Evolutionary conservation across 2,113 vertebrate species (phyloP).

Genomic region (Montifringilla adamsi): DNA sequence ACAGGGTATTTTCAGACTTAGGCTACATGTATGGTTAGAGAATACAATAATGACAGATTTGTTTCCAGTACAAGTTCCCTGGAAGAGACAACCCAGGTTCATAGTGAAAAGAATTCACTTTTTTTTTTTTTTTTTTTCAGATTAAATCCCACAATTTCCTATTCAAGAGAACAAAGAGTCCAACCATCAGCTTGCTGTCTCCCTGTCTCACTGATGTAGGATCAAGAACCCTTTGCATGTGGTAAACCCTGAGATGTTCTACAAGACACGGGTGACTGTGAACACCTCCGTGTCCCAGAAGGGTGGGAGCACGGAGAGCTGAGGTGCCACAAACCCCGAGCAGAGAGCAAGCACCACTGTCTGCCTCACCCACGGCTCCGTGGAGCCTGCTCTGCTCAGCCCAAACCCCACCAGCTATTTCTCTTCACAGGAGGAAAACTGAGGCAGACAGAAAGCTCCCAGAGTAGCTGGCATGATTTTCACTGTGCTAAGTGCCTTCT

Average conservation of each 20-base stretch:
- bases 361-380: background rate
- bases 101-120: background rate
- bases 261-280: background rate
- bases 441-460: background rate
- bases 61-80: background rate
- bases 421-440: background rate
- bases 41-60: background rate
- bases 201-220: background rate
- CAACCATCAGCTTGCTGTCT: background rate
- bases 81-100: background rate
- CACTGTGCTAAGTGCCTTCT: background rate
- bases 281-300: background rate
- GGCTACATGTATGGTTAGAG: background rate
- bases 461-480: background rate
- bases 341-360: background rate
- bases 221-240: accelerated
- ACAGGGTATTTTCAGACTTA: background rate
- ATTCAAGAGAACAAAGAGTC: background rate
- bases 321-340: background rate
- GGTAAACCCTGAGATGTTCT: background rate
- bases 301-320: background rate
- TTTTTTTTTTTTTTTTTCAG: background rate
- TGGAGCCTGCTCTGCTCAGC: background rate
- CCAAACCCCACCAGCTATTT: background rate
- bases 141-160: background rate